Percentiles rank a stretch among this genome's conserved stretches.
Evolutionary conservation across 2,113 vertebrate species (phyloP).

Genomic region (Caranx ignobilis): DNA sequence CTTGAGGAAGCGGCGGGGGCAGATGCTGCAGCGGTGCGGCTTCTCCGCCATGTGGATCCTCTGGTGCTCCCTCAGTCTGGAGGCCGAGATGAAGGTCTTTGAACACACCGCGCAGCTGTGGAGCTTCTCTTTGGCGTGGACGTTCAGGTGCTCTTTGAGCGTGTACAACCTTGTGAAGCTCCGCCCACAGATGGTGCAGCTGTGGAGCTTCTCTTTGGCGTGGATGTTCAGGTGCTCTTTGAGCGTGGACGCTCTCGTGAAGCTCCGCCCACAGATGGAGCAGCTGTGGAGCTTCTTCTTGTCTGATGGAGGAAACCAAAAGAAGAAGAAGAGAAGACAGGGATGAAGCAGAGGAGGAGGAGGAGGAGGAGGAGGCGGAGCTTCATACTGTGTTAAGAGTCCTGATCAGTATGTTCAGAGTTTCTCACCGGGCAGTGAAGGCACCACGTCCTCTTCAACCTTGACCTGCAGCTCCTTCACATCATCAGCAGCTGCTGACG

Average conservation of each 20-base stretch:
- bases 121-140: conserved; percentile 10
- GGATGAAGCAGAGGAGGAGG: not conserved
- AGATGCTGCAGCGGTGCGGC: conserved; percentile 62
- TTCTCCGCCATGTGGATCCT: conserved; percentile 32
- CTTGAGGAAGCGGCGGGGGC: conserved; percentile 60
- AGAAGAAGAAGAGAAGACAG: not conserved
- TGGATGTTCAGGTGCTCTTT: conserved; percentile 40
- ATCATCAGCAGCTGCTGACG: too few species aligned
- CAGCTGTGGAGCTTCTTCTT: conserved; percentile 31
- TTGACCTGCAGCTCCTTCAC: not conserved
- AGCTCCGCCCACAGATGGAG: conserved; percentile 41
- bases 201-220: conserved; percentile 2
- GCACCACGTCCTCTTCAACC: not conserved
- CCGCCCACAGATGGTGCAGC: conserved; percentile 44
- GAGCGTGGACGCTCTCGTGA: conserved; percentile 3
- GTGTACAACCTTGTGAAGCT: conserved; percentile 12
- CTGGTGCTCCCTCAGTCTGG: conserved; percentile 47
- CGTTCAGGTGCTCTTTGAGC: conserved; percentile 32
- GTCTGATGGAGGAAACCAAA: not conserved
- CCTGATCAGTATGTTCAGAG: too few species aligned
- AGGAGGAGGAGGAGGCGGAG: too few species aligned
- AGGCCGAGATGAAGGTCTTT: conserved; percentile 28
- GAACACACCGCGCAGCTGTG: conserved; percentile 37
- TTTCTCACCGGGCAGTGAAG: conserved; percentile 32
- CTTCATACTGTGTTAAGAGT: too few species aligned